Evolutionary conservation across 2,113 vertebrate species (phyloP), one percentile per base, ranked within the genome.

Genomic region (Balaeniceps rex): DNA sequence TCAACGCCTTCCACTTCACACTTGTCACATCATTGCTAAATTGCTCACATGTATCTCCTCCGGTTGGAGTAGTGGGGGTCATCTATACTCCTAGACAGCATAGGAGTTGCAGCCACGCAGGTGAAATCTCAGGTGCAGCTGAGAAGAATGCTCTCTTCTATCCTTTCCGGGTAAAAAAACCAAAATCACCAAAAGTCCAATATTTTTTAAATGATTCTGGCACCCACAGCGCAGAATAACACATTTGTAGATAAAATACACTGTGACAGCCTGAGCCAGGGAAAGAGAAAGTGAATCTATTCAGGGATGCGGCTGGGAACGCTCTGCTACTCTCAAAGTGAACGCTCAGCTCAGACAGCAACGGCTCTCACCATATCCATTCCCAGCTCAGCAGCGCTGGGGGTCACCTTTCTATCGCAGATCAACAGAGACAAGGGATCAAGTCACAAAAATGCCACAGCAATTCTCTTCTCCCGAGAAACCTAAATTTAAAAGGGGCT

Each of bases 231-330:
- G 9, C 70, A 80, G 90, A 79, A 76, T 19, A 89, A 85, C 33
- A 90, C 88, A 90, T 90, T 33, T 88, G 85, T 68, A 38, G 66
- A 55, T 88, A 88, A 90, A 94, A 92, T 52, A 83, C 68, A 16
- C 68, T 26, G 66, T 19, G 80, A 22, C 69, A 65, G 90, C n/a
- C 89, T 52, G 78, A 93, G 90, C 17, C 44, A 44, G 47, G 75
- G 71, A 60, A 88, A 71, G 85, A 72, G 61, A 83, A 63, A 63
- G 52, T 2, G 55, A 33, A 38, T 66, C 65, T 83, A 33, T 75
- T 75, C 54, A 34, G 47, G 75, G 90, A 52, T 52, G 71, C 3
- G 10, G 33, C 2, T 38, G 66, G 75, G 94, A 91, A 96, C 34
- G 2, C 91, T 79, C 9, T n/a, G 66, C 25, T 42, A 11, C 38